A percentile compares a stretch with the other conserved stretches of the same genome.
phyloP scores from a whole-genome alignment of 2,113 vertebrate species.

The Benitochromis conjunctus region DNA sequence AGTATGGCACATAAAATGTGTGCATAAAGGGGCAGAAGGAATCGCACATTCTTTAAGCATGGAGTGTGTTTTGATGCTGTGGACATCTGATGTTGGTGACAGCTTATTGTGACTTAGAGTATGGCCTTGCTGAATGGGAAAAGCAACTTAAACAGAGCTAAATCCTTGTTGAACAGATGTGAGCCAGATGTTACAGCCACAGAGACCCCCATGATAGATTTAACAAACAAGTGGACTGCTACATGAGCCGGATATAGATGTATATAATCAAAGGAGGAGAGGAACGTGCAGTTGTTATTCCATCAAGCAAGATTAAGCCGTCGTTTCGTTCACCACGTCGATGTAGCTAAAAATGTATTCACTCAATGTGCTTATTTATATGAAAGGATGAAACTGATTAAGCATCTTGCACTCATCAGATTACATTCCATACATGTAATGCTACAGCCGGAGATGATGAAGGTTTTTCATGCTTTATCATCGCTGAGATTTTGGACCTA shows the following conservation, averaged over 20 bases:
- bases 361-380: background rate
- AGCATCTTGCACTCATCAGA: background rate
- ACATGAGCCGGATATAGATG: slow-evolving; percentile 33
- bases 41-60: background rate
- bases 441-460: background rate
- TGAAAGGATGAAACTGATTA: background rate
- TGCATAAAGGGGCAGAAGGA: background rate
- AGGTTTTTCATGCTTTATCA: background rate
- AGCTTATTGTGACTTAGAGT: slow-evolving; percentile 59
- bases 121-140: slow-evolving; percentile 48
- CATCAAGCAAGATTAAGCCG: slow-evolving; percentile 50
- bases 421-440: background rate
- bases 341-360: background rate
- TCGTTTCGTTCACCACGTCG: slow-evolving; percentile 20
- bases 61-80: background rate
- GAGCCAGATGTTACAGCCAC: slow-evolving; percentile 69
- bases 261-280: slow-evolving; percentile 55
- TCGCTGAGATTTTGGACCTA: background rate
- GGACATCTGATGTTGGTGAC: slow-evolving; percentile 47
- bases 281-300: slow-evolving; percentile 37
- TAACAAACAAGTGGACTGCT: slow-evolving; percentile 24
- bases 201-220: slow-evolving; percentile 58
- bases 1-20: background rate
- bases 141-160: slow-evolving; percentile 70
- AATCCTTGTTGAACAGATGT: slow-evolving; percentile 73